These are phyloP conservation scores for Drosophila nigritarsus DNA, from an alignment of 2,888 invertebrate species.

Conservation along the genomic window DNA sequence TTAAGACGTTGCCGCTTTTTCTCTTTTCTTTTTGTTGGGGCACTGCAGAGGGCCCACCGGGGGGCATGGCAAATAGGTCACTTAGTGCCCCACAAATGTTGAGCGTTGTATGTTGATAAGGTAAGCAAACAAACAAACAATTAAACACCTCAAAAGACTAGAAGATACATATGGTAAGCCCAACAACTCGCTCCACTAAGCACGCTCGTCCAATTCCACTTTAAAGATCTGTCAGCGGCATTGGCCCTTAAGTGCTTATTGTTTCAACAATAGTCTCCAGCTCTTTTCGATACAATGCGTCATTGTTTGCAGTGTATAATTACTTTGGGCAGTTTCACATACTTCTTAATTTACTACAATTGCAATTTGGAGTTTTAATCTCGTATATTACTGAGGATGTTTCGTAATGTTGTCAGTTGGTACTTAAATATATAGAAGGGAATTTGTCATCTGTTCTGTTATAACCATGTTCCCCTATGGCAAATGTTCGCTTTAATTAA, in stretches of 20 bases:
- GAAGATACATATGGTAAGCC: background rate
- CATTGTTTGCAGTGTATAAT: background rate
- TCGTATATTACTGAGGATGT: background rate
- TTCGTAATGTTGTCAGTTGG: background rate
- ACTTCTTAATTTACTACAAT: background rate
- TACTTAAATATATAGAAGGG: no score
- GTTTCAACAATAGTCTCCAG: constrained; percentile 4
- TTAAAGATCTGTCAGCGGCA: constrained; percentile 17
- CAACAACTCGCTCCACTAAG: constrained; percentile 7
- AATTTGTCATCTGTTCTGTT: no score
- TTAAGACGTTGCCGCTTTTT: background rate
- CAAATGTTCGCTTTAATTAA: background rate
- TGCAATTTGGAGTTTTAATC: background rate
- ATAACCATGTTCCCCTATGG: no score
- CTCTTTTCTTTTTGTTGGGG: background rate
- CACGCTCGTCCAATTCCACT: constrained; percentile 2
- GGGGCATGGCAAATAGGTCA: constrained; percentile 11
- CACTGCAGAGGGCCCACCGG: background rate
- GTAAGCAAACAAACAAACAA: constrained; percentile 9
- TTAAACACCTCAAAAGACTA: constrained; percentile 7
- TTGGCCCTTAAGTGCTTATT: constrained; percentile 19
- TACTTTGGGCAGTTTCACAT: background rate
- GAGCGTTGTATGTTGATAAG: constrained; percentile 13
- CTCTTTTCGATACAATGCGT: constrained; percentile 1
- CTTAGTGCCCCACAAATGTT: constrained; percentile 1